These are phyloP conservation scores for Bolinopsis microptera DNA, from an alignment of 37 sponge, comb jelly and placozoan species.

Conservation along the genomic window DNA sequence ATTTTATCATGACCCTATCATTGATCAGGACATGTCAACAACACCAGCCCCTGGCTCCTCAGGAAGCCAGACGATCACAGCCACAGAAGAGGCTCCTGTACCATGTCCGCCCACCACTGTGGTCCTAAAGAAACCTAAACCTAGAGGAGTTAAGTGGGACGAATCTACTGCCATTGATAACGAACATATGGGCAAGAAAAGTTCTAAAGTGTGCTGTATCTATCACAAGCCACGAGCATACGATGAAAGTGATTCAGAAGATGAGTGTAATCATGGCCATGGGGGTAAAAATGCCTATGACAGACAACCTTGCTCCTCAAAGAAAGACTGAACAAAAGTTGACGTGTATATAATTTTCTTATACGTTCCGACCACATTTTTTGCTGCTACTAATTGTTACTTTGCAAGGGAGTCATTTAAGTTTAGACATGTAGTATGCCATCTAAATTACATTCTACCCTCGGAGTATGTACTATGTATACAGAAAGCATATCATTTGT, in stretches of 20 bases:
- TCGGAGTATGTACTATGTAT: too few species aligned
- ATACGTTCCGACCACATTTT: too few species aligned
- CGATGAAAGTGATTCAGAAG: conserved; percentile 71
- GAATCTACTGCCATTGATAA: conserved; percentile 87
- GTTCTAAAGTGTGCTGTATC: conserved; percentile 91
- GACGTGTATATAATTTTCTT: too few species aligned
- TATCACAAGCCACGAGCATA: conserved; percentile 77
- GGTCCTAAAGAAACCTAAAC: conserved; percentile 76
- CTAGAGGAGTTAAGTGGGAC: conserved; percentile 84
- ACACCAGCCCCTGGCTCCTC: neutral
- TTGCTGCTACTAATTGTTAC: too few species aligned
- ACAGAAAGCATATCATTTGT: too few species aligned
- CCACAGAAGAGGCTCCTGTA: neutral
- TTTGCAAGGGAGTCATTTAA: too few species aligned
- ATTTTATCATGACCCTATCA: too few species aligned
- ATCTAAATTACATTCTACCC: too few species aligned
- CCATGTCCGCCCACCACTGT: neutral
- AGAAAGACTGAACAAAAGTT: neutral
- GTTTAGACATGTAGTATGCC: too few species aligned
- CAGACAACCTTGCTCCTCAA: conserved; percentile 36
- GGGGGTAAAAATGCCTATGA: conserved; percentile 62
- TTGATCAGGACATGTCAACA: neutral
- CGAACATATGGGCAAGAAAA: conserved; percentile 95
- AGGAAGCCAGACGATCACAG: neutral
- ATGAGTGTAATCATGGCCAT: conserved; percentile 43